A percentile compares a stretch with the other conserved stretches of the same genome.
These are phyloP conservation scores for Drosophila aldrichi DNA, from an alignment of 2,888 invertebrate species.

Conservation along the genomic window DNA sequence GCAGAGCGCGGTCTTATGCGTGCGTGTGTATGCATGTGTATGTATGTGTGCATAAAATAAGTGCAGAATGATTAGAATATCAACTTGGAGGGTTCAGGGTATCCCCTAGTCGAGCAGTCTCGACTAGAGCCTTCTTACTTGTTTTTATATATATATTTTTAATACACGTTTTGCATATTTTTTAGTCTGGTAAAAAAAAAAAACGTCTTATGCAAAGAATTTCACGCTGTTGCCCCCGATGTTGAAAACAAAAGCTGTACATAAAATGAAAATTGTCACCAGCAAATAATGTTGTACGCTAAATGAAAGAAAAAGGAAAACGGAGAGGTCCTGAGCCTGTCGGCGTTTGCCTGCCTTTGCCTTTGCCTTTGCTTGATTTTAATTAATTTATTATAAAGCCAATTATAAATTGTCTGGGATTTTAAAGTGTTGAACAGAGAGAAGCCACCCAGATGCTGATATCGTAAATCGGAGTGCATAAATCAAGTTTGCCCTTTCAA, in stretches of 20 bases:
- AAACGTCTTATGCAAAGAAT: constrained; percentile 15
- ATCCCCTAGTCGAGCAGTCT: too few relatives aligned
- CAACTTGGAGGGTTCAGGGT: too few relatives aligned
- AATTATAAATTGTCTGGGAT: constrained; percentile 27
- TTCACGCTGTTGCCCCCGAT: constrained; percentile 3
- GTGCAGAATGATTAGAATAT: too few relatives aligned
- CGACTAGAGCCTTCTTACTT: too few relatives aligned
- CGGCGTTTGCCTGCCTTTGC: background rate
- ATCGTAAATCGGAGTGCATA: constrained; percentile 18
- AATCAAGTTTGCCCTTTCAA: constrained; percentile 12
- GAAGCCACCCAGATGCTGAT: constrained; percentile 10
- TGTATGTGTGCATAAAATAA: too few relatives aligned
- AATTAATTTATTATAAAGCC: constrained; percentile 31
- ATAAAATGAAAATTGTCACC: constrained; percentile 28
- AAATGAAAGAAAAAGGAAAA: constrained; percentile 8
- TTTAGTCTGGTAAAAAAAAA: background rate
- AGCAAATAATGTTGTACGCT: background rate
- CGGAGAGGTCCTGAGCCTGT: background rate
- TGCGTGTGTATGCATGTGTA: too few relatives aligned
- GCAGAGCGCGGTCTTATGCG: too few relatives aligned
- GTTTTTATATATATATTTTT: background rate
- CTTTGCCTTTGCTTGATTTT: constrained; percentile 5
- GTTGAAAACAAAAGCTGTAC: constrained; percentile 6
- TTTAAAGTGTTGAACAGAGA: constrained; percentile 8
- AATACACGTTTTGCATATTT: background rate